Conservation (phyloP, 1,140 invertebrate genomes). For the Macrocentrus cingulum region DNA sequence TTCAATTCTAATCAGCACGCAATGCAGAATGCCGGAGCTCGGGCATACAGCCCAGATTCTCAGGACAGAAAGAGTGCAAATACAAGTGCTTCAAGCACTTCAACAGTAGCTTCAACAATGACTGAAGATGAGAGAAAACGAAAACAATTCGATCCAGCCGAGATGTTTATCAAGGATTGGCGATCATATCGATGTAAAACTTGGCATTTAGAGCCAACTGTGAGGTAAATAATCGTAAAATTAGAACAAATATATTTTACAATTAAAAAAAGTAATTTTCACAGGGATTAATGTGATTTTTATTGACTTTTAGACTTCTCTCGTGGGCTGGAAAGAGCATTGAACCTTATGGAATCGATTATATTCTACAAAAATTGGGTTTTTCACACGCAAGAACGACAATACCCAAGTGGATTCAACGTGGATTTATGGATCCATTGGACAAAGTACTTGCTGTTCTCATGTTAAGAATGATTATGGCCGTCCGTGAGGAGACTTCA, state of each 20-base stretch:
- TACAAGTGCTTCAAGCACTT: slow-evolving; percentile 29
- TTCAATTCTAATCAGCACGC: slow-evolving; percentile 27
- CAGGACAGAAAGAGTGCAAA: slow-evolving; percentile 43
- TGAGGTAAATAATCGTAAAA: slow-evolving; percentile 71
- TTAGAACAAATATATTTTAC: not conserved
- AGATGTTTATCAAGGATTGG: slow-evolving; percentile 82
- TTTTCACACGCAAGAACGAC: slow-evolving; percentile 96
- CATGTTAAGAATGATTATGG: slow-evolving; percentile 67
- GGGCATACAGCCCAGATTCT: slow-evolving; percentile 57
- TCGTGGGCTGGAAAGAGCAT: slow-evolving; percentile 97
- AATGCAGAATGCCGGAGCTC: slow-evolving; percentile 45
- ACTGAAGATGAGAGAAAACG: slow-evolving; percentile 56
- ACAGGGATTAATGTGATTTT: not conserved
- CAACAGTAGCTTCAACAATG: slow-evolving; percentile 33
- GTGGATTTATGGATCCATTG: slow-evolving; percentile 94
- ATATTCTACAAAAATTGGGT: slow-evolving; percentile 93
- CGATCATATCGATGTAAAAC: slow-evolving; percentile 92
- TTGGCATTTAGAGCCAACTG: slow-evolving; percentile 97
- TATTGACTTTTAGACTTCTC: slow-evolving; percentile 62
- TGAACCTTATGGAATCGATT: slow-evolving; percentile 96
- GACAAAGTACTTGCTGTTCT: slow-evolving; percentile 81
- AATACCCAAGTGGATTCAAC: slow-evolving; percentile 98
- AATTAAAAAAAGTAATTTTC: not conserved
- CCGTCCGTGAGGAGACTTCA: slow-evolving; percentile 47
- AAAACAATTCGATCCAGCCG: slow-evolving; percentile 60